Evolutionary conservation across 1,140 invertebrate genomes (phyloP).

Genomic region (Medauroidea extradentata): DNA sequence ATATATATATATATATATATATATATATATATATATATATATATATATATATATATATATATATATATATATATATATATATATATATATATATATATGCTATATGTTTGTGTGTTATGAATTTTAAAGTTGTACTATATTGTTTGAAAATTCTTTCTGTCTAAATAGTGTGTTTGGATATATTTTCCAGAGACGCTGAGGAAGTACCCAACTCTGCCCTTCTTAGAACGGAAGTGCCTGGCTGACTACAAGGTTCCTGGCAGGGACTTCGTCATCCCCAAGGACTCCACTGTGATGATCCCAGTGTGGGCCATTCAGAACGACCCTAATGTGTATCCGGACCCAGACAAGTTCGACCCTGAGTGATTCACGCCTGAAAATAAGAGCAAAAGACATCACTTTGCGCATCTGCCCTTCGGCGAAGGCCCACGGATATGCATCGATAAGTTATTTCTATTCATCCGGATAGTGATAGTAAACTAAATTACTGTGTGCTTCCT

Average conservation of each 20-base stretch:
- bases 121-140: no score
- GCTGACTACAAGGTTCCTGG: constrained; percentile 48
- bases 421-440: constrained; percentile 43
- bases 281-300: constrained; percentile 41
- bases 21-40: no score
- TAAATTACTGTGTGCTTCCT: no score
- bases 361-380: constrained; percentile 30
- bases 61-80: no score
- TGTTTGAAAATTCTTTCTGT: no score
- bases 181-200: constrained; percentile 31
- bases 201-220: constrained; percentile 45
- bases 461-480: no score
- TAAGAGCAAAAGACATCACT: constrained; percentile 22
- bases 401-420: constrained; percentile 27
- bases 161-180: no score
- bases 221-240: constrained; percentile 42
- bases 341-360: constrained; percentile 47
- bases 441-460: constrained; percentile 34
- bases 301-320: constrained; percentile 45
- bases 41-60: no score
- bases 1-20: no score
- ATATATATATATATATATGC: no score
- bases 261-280: constrained; percentile 38
- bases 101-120: no score
- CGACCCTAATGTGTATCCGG: constrained; percentile 46